These are phyloP conservation scores for Hydrozoanthus gracilis DNA, from an alignment of 92 coral and sea anemone genomes.

Conservation along the genomic window DNA sequence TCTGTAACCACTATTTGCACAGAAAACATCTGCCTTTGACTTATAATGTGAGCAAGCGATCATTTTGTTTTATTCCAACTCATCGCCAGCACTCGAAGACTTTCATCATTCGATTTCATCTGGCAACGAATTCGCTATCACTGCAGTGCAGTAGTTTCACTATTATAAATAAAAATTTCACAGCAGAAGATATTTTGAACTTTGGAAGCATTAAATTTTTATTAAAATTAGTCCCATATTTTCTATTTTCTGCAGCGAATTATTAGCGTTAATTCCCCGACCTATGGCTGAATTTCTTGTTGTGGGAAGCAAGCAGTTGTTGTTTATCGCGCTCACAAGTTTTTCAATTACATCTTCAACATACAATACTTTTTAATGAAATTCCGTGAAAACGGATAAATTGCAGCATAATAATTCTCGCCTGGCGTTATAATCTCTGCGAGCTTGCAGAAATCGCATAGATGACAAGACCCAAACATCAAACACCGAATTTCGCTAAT, in stretches of 20 bases:
- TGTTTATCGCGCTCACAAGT: conserved; percentile 68
- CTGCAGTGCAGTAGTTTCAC: conserved; percentile 1
- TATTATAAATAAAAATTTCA: neutral
- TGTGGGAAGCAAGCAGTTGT: conserved; percentile 92
- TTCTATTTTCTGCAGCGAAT: conserved; percentile 61
- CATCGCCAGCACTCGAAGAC: neutral
- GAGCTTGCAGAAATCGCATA: neutral
- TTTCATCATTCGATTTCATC: neutral
- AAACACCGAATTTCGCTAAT: neutral
- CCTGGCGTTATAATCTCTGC: conserved; percentile 33
- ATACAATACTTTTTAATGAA: conserved; percentile 61
- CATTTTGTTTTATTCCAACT: neutral
- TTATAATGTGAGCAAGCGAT: conserved; percentile 26
- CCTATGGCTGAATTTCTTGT: conserved; percentile 70
- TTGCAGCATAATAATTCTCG: conserved; percentile 52
- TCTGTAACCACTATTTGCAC: conserved; percentile 26
- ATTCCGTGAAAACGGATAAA: conserved; percentile 56
- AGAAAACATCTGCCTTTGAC: conserved; percentile 46
- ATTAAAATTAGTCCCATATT: conserved; percentile 77
- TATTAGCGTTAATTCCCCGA: conserved; percentile 74
- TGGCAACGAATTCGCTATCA: conserved; percentile 17
- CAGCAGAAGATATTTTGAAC: conserved; percentile 1
- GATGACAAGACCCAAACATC: conserved; percentile 1
- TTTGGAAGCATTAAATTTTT: conserved; percentile 48
- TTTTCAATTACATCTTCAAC: conserved; percentile 73